Evolutionary conservation across 2,797 vertebrate genomes (phyloP).

Genomic region (Balearica regulorum): DNA sequence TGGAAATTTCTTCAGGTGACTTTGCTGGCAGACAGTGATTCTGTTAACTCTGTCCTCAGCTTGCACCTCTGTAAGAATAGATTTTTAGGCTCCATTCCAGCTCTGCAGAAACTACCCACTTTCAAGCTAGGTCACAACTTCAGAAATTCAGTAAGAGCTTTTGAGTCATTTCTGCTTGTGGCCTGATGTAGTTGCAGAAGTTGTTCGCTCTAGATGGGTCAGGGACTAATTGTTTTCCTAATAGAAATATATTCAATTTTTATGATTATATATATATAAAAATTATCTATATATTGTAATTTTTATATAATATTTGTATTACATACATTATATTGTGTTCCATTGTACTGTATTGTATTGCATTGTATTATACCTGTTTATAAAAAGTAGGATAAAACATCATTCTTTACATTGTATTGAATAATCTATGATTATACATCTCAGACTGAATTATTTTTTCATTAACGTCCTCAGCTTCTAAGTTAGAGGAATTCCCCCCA

Average conservation of each 20-base stretch:
- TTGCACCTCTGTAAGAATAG: neutral
- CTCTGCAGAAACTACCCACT: neutral
- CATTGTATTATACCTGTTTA: neutral
- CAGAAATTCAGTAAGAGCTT: neutral
- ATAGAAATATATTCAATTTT: neutral
- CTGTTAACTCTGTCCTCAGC: neutral
- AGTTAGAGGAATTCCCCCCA: neutral
- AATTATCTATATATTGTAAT: neutral
- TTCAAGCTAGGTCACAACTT: neutral
- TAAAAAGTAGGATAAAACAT: neutral
- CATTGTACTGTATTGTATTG: neutral
- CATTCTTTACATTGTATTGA: neutral
- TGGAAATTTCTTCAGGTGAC: neutral
- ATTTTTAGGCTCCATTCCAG: neutral
- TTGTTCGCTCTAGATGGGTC: neutral
- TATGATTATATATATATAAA: neutral
- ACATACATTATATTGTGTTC: neutral
- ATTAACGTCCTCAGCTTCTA: neutral
- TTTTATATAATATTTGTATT: neutral
- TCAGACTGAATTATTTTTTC: neutral
- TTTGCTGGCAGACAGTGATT: neutral
- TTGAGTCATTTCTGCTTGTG: neutral
- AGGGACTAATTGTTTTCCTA: neutral
- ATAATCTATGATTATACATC: neutral
- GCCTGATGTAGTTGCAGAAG: neutral